These are phyloP conservation scores for Cotesia congregata DNA, from an alignment of 2,888 invertebrate species.

Conservation along the genomic window DNA sequence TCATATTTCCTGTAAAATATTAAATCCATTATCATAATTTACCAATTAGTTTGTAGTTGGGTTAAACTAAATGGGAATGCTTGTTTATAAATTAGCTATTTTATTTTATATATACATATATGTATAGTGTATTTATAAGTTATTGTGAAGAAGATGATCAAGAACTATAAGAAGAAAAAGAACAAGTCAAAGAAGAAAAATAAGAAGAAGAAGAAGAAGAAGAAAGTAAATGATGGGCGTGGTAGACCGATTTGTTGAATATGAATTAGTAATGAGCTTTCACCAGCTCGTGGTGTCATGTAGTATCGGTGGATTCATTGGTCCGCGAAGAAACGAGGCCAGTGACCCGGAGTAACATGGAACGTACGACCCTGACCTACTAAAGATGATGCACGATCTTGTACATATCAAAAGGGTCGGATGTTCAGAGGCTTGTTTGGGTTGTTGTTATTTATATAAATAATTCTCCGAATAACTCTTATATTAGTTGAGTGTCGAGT, in stretches of 20 bases:
- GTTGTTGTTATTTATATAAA: neutral
- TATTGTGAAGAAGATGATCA: neutral
- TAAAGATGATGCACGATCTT: constrained; percentile 31
- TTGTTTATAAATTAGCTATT: constrained; percentile 4
- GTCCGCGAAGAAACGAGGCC: constrained; percentile 58
- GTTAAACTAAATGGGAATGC: constrained; percentile 25
- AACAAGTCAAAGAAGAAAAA: neutral
- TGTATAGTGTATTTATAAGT: neutral
- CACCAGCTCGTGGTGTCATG: constrained; percentile 43
- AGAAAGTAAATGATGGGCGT: constrained; percentile 34
- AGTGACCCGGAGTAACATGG: constrained; percentile 58
- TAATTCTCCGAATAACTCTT: constrained; percentile 1
- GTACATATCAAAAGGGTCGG: constrained; percentile 13
- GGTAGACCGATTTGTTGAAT: constrained; percentile 43
- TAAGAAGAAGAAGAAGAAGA: constrained; percentile 8
- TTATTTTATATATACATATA: neutral
- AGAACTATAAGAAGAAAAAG: neutral
- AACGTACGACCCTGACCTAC: constrained; percentile 63
- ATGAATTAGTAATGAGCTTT: constrained; percentile 56
- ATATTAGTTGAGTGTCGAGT: neutral
- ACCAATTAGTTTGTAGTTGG: constrained; percentile 29
- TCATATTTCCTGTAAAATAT: constrained; percentile 14
- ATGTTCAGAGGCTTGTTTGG: constrained; percentile 7
- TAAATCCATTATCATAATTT: constrained; percentile 26
- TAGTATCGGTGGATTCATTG: constrained; percentile 30